Conservation (phyloP, 2,888 invertebrate species). For the Agrotis exclamationis region DNA sequence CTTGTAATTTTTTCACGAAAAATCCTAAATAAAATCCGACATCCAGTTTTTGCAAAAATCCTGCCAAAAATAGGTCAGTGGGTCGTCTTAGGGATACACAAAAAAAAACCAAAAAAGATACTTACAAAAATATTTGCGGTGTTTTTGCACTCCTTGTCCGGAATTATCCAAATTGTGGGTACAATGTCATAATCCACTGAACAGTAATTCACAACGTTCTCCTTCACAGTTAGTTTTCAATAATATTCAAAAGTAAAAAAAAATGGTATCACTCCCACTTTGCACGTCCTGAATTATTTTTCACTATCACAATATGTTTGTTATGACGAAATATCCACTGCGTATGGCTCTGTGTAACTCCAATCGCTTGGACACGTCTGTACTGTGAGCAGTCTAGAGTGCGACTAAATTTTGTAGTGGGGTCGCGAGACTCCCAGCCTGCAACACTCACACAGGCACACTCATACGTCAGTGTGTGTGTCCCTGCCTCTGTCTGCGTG, state of each 20-base stretch:
- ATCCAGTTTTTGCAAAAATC: conserved; percentile 40
- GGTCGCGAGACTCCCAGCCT: conserved; percentile 86
- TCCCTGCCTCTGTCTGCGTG: conserved; percentile 71
- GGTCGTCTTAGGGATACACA: too few relatives aligned
- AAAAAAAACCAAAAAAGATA: conserved; percentile 72
- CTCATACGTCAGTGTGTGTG: conserved; percentile 53
- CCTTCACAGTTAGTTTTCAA: conserved; percentile 80
- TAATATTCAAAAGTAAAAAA: conserved; percentile 70
- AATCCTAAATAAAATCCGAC: background rate
- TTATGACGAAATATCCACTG: conserved; percentile 89
- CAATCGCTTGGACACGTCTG: conserved; percentile 81
- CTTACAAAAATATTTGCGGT: conserved; percentile 91
- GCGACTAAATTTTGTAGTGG: conserved; percentile 90
- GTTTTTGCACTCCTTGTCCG: conserved; percentile 84
- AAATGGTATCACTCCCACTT: conserved; percentile 86
- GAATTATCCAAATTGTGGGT: conserved; percentile 89
- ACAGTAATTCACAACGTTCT: conserved; percentile 76
- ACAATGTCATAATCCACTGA: conserved; percentile 86
- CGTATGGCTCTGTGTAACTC: conserved; percentile 80
- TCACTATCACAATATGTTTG: conserved; percentile 88
- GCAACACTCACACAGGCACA: conserved; percentile 76
- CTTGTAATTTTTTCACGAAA: conserved; percentile 33
- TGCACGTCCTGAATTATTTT: conserved; percentile 84
- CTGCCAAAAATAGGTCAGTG: conserved; percentile 42
- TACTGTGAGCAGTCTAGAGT: conserved; percentile 81